Evolutionary conservation across 2,797 vertebrate species (phyloP), one percentile per base, ranked within the genome.

Genomic region (Chanos chanos): DNA sequence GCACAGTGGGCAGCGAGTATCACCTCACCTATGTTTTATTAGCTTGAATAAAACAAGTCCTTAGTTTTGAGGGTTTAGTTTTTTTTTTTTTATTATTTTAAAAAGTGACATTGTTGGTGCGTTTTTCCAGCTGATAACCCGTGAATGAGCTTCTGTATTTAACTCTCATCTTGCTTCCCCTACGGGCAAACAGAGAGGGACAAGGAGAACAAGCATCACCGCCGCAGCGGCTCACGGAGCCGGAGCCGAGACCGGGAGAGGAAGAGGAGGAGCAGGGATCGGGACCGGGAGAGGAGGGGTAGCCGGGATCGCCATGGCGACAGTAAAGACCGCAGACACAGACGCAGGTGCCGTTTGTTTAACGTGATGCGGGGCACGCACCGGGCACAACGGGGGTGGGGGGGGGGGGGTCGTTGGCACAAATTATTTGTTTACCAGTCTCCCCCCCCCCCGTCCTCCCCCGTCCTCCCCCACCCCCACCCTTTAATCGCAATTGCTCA

Each of bases 171-270:
- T n/a, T 16, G 54, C 7, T 1, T 10, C 45, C 2, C n/a, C 66
- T n/a, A n/a, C n/a, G n/a, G n/a, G n/a, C n/a, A n/a, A 86, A 83
- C 86, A 85, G 94, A 97, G 66, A 83, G 93, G 12, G 94, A 95
- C 83, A 97, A 97, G 75, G 94, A 95, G 81, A 96, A 96, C 76
- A 92, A 92, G 18, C 94, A 96, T 64, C 90, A 94, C 68, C 86
- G 91, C 39, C 91, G 93, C 57, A 94, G 93, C 68, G 90, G 92
- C 41, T 93, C 93, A 13, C 92, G 89, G 70, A 90, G 92, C 49
- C 89, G 90, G 6, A 96, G 94, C 85, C 87, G 91, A 51, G 93
- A 94, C 27, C 86, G 91, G 45, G 94, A 97, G 73, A 88, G 92
- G 73, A 94, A 94, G 68, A 91, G 93, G 74, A 86, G 93, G 56